Percentiles rank a stretch among this genome's conserved stretches.
Conservation (phyloP, 2,888 invertebrate species). For the Brachycybe producta region DNA sequence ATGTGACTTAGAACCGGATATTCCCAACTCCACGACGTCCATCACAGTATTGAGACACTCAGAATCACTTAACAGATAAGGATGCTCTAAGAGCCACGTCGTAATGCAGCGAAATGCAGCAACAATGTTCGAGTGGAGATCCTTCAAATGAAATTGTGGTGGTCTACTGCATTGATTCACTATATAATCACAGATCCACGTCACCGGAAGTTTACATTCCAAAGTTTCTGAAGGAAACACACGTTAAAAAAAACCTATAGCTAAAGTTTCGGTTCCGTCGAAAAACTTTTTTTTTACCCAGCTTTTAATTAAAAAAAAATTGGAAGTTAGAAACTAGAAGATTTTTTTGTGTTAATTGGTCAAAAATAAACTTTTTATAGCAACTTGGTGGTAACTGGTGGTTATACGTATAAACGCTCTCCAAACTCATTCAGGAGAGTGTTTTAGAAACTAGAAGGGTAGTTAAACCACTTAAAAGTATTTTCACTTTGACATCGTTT, state of each 20-base stretch:
- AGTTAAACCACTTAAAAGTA: no score
- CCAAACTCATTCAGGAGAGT: no score
- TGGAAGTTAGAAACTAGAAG: no score
- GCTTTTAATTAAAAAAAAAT: no score
- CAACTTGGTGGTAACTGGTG: no score
- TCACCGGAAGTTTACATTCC: conserved; percentile 83
- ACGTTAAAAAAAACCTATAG: no score
- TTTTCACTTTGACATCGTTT: no score
- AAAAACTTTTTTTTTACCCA: background rate
- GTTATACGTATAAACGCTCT: no score
- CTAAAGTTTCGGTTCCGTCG: background rate
- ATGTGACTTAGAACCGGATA: conserved; percentile 78
- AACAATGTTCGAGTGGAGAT: conserved; percentile 78
- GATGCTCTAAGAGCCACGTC: conserved; percentile 84
- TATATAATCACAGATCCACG: conserved; percentile 97
- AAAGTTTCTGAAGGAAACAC: conserved; percentile 64
- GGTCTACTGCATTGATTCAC: conserved; percentile 88
- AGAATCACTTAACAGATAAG: conserved; percentile 74
- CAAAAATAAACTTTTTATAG: no score
- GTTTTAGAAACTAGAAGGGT: no score
- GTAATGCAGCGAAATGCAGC: conserved; percentile 45
- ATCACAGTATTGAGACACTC: conserved; percentile 85
- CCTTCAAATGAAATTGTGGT: conserved; percentile 83
- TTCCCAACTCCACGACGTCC: conserved; percentile 93
- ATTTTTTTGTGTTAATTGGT: no score